These are phyloP conservation scores for Eilema depressum DNA, from an alignment of 2,888 invertebrate species.

Conservation along the genomic window DNA sequence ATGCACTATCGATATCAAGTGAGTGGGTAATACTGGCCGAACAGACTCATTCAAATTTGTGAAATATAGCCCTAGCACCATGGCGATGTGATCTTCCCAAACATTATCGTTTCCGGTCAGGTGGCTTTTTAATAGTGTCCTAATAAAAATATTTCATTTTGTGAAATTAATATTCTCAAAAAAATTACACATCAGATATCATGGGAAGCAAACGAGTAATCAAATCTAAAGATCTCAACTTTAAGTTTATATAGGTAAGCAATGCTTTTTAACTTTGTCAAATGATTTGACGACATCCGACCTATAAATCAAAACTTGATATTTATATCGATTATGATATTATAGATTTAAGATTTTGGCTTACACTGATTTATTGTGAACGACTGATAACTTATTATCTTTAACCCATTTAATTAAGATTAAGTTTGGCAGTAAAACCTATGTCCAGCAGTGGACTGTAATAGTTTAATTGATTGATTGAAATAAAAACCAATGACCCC, in stretches of 20 bases:
- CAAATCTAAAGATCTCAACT: background rate
- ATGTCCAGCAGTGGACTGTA: too few species aligned
- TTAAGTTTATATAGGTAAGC: background rate
- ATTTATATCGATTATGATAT: background rate
- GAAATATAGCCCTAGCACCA: background rate
- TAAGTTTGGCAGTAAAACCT: too few species aligned
- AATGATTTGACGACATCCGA: background rate
- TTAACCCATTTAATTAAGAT: constrained; percentile 4
- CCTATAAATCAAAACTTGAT: background rate
- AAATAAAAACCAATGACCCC: too few species aligned
- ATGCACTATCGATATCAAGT: too few species aligned
- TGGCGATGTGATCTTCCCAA: background rate
- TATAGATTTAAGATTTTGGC: background rate
- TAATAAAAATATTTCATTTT: background rate
- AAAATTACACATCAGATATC: background rate
- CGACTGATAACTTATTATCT: background rate
- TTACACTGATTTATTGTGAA: background rate
- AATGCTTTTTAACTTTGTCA: background rate
- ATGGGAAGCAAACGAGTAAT: background rate
- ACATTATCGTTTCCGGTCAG: background rate
- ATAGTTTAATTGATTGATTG: too few species aligned
- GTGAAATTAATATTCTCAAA: background rate
- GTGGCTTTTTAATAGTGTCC: background rate
- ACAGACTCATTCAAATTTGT: background rate
- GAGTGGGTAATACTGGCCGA: too few species aligned